Evolutionary conservation across 2,113 vertebrate species (phyloP), one percentile per base, ranked within the genome.

Genomic region (Cygnus buccinator): DNA sequence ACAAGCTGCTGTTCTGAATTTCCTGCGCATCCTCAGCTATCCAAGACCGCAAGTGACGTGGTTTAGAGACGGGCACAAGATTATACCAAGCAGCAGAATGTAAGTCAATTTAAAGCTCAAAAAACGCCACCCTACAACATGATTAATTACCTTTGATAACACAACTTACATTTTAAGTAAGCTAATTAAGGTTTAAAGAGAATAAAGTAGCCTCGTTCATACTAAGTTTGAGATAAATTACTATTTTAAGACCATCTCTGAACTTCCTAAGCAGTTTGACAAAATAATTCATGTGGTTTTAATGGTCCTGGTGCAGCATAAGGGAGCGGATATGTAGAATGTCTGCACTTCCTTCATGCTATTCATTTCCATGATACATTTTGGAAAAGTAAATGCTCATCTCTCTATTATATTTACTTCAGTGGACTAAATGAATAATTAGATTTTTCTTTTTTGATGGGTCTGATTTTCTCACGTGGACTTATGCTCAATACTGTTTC

Each of bases 31-130:
- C 66, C 63, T 95, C 75, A 98, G 99, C 91, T 98, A 97, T 29
- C 99, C 99, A 2, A 97, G 95, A 52, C 99, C 99, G 2, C 97
- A 99, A 41, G 99, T 99, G 96, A 99, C 99, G 0, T 99, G 99
- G 99, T 99, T 99, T 89, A 98, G 99, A 96, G 99, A 99, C 1
- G 99, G 99, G 65, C 99, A 99, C 96, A 99, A 99, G 98, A 99
- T 99, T 44, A 98, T 99, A 84, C 99, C 99, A 65, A 99, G 98
- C 98, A 97, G 89, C 98, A 98, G 99, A 98, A 98, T 99, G 99
- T 99, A 98, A 98, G 99, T 98, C n/a, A 25, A 10, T 75, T n/a
- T 31, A 20, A 68, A 76, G 11, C 61, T 88, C 22, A 71, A 71
- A 84, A 82, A 54, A 31, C 26, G 57, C 44, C 87, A 43, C 73